Percentiles rank a stretch among this genome's conserved stretches.
Evolutionary conservation across 2,113 vertebrate species (phyloP).

Genomic region (Hiodon alosoides): DNA sequence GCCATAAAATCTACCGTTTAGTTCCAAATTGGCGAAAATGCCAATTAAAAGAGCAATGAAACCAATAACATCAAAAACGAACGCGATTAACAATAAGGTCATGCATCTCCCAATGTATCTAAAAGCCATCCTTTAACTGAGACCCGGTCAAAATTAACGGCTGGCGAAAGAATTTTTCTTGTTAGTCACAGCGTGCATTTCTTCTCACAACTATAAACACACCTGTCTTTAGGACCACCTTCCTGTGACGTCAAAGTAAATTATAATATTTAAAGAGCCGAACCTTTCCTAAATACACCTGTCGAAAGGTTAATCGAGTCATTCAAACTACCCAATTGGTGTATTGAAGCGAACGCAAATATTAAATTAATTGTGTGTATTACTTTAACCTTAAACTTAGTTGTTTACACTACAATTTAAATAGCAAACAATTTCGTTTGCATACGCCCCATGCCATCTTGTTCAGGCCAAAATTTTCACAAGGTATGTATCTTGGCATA

Average conservation of each 20-base stretch:
- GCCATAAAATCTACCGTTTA: constrained; percentile 57
- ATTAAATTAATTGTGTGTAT: not conserved
- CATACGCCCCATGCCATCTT: too few relatives aligned
- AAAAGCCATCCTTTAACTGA: constrained; percentile 48
- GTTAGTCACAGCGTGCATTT: constrained; percentile 37
- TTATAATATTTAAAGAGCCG: constrained; percentile 30
- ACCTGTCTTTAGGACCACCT: constrained; percentile 52
- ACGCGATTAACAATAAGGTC: constrained; percentile 48
- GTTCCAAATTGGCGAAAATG: constrained; percentile 56
- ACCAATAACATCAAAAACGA: constrained; percentile 51
- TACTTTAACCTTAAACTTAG: not conserved
- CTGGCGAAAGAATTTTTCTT: not conserved
- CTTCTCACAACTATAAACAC: constrained; percentile 30
- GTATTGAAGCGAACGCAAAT: too few relatives aligned
- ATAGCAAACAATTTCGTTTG: too few relatives aligned
- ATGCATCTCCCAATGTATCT: constrained; percentile 51
- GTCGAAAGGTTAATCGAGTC: not conserved
- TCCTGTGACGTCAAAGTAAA: constrained; percentile 26
- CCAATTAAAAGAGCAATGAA: constrained; percentile 56
- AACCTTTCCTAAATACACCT: constrained; percentile 7
- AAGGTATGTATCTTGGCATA: too few relatives aligned
- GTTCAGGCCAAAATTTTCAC: too few relatives aligned
- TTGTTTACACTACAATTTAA: too few relatives aligned
- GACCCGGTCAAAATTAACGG: constrained; percentile 9
- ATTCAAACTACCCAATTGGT: not conserved